phyloP scores from a whole-genome alignment of 2,113 vertebrate species.

The Nematolebias whitei region DNA sequence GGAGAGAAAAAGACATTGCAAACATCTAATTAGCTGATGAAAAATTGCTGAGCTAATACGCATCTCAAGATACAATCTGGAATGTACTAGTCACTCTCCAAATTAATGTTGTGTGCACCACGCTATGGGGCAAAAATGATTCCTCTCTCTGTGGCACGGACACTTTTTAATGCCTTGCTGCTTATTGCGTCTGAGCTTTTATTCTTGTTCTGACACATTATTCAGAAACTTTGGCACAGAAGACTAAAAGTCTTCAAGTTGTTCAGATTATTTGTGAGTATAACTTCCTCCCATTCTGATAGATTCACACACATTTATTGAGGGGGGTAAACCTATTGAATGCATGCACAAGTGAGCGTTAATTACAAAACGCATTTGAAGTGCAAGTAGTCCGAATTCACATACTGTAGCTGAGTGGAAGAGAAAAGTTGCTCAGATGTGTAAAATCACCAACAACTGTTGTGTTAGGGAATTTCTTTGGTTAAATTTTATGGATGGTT shows the following conservation, averaged over 20 bases:
- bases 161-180: constrained; percentile 25
- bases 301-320: constrained; percentile 6
- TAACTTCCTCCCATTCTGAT: neutral
- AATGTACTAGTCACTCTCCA: constrained; percentile 39
- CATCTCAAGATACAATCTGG: constrained; percentile 59
- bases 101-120: constrained; percentile 40
- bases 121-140: constrained; percentile 22
- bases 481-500: too few species aligned
- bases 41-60: constrained; percentile 60
- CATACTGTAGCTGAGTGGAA: too few species aligned
- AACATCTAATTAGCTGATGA: constrained; percentile 63
- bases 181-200: constrained; percentile 36
- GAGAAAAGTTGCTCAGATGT: too few species aligned
- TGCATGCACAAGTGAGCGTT: too few species aligned
- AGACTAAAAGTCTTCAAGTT: constrained; percentile 19
- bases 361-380: constrained; percentile 42
- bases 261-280: constrained; percentile 10
- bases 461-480: too few species aligned
- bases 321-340: too few species aligned
- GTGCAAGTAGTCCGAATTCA: too few species aligned
- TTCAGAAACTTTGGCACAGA: constrained; percentile 10
- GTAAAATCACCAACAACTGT: too few species aligned
- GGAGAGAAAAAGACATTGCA: constrained; percentile 28
- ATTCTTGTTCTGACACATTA: constrained; percentile 33
- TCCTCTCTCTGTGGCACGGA: constrained; percentile 25